Percentiles rank a stretch among this genome's conserved stretches.
Conservation (phyloP, 2,797 vertebrate genomes). For the Limosa lapponica region DNA sequence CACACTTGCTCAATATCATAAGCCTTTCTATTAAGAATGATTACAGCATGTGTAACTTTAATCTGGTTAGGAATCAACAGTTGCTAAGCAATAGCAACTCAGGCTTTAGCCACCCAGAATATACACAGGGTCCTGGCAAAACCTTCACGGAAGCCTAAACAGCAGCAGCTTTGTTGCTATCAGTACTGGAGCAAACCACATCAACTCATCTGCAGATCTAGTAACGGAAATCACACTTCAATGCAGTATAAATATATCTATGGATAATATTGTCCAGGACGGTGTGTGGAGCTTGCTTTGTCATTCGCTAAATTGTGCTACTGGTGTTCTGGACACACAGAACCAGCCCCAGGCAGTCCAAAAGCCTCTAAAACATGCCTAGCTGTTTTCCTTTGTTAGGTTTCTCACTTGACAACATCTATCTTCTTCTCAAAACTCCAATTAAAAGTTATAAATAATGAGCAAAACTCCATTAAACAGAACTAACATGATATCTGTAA, state of each 20-base stretch:
- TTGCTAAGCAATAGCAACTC: constrained; percentile 12
- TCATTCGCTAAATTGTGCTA: neutral
- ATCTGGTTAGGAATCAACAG: neutral
- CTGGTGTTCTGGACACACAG: neutral
- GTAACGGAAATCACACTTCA: neutral
- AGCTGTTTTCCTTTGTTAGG: neutral
- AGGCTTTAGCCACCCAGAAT: neutral
- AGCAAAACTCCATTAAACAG: neutral
- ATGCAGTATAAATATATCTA: neutral
- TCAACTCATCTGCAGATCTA: neutral
- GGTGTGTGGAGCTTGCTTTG: neutral
- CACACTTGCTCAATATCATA: neutral
- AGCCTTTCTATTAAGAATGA: neutral
- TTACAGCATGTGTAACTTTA: neutral
- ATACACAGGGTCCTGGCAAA: neutral
- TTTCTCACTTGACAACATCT: neutral
- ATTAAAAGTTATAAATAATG: neutral
- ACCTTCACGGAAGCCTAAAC: neutral
- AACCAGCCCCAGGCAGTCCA: neutral
- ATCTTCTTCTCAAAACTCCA: neutral
- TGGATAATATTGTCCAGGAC: neutral
- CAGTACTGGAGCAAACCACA: neutral
- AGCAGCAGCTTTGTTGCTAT: neutral
- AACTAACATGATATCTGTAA: neutral
- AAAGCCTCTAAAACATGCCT: neutral